A percentile compares a stretch with the other conserved stretches of the same genome.
These are phyloP conservation scores for Myripristis jacobus DNA, from an alignment of 2,797 vertebrate species.

Conservation along the genomic window DNA sequence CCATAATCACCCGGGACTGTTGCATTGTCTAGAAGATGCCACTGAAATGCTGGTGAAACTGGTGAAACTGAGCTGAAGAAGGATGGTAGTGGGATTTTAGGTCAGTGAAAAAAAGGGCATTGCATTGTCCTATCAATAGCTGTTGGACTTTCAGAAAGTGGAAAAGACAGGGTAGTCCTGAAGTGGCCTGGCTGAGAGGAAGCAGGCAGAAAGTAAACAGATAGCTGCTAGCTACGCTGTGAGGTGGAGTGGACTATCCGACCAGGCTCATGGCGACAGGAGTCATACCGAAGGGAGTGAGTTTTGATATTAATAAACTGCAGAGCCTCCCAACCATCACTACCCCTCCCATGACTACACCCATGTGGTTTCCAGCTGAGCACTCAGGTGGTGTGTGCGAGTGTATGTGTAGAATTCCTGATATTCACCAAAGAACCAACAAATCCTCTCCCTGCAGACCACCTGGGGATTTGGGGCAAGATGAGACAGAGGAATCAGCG, in stretches of 20 bases:
- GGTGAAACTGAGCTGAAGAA: too few relatives aligned
- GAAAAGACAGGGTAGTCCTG: background rate
- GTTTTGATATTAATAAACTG: constrained; percentile 68
- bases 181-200: constrained; percentile 13
- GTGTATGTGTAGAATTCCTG: constrained; percentile 42
- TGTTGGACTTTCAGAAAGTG: background rate
- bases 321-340: constrained; percentile 32
- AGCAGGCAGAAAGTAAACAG: constrained; percentile 41
- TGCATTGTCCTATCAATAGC: constrained; percentile 17
- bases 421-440: constrained; percentile 37
- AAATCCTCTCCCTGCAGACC: constrained; percentile 29
- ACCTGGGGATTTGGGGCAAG: constrained; percentile 11
- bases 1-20: too few relatives aligned
- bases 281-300: constrained; percentile 54
- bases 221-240: background rate
- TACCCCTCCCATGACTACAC: constrained; percentile 22
- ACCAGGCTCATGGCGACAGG: constrained; percentile 41
- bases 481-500: constrained; percentile 7
- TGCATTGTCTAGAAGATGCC: too few relatives aligned
- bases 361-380: constrained; percentile 78
- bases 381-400: constrained; percentile 41
- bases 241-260: constrained; percentile 9
- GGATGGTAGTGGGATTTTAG: too few relatives aligned
- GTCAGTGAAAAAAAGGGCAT: too few relatives aligned
- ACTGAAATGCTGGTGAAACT: too few relatives aligned